These are phyloP conservation scores for Labeo rohita DNA, from an alignment of 2,113 vertebrate genomes.

Conservation along the genomic window DNA sequence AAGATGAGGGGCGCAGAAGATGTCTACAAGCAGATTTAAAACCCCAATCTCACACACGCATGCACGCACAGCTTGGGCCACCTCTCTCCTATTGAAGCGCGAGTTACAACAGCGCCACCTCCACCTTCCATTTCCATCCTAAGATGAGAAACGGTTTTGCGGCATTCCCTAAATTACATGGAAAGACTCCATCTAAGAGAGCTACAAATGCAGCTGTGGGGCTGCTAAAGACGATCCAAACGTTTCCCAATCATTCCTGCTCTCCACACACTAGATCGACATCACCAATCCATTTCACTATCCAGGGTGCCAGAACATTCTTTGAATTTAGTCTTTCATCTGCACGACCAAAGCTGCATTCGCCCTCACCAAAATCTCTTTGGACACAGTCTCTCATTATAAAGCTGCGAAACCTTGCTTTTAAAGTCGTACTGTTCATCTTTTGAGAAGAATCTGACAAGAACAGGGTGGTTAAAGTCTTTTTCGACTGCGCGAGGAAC, in stretches of 20 bases:
- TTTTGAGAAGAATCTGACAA: background rate
- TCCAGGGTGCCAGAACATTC: background rate
- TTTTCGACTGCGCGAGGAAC: background rate
- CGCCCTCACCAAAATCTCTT: background rate
- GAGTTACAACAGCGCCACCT: slow-evolving; percentile 40
- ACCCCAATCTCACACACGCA: slow-evolving; percentile 22
- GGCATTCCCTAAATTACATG: slow-evolving; percentile 22
- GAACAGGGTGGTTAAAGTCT: background rate
- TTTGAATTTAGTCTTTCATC: background rate
- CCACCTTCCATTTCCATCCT: slow-evolving; percentile 19
- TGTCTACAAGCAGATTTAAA: slow-evolving; percentile 54
- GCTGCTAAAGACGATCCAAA: background rate
- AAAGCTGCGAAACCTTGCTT: background rate
- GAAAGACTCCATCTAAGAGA: slow-evolving; percentile 9
- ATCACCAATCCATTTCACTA: background rate
- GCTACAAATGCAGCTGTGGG: background rate
- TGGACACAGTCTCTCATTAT: background rate
- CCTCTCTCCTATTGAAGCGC: background rate
- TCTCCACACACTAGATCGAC: background rate
- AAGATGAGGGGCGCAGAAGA: slow-evolving; percentile 33
- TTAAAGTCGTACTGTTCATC: background rate
- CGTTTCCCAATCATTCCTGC: background rate
- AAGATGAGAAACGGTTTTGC: slow-evolving; percentile 34
- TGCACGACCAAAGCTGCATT: background rate
- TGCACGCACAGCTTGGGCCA: slow-evolving; percentile 9